phyloP scores from a whole-genome alignment of 2,113 vertebrate species.

The Zosterops pallidus region DNA sequence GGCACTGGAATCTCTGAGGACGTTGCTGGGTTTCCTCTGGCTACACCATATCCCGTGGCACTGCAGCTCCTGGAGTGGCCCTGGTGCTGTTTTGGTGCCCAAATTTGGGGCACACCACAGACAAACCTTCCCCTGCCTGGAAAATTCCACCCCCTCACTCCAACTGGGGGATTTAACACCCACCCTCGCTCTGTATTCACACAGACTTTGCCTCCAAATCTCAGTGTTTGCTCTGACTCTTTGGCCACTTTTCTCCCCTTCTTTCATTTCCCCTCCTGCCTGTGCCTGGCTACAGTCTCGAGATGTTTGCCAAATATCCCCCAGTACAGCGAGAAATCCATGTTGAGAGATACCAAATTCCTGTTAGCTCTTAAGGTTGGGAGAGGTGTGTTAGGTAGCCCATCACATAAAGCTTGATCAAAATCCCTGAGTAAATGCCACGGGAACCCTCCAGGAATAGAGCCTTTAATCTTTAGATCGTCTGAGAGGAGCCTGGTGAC shows the following conservation, averaged over 20 bases:
- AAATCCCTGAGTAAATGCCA: slow-evolving; percentile 72
- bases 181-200: background rate
- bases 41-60: fast-evolving
- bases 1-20: background rate
- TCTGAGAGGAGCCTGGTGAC: slow-evolving; percentile 59
- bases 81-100: background rate
- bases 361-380: slow-evolving; percentile 60
- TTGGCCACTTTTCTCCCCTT: background rate
- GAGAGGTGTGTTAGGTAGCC: slow-evolving; percentile 65
- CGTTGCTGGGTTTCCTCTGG: fast-evolving
- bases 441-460: slow-evolving; percentile 64
- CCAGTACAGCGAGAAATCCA: slow-evolving; percentile 44
- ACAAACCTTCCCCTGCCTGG: fast-evolving
- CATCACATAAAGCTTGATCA: slow-evolving; percentile 56
- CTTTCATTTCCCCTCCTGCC: slow-evolving; percentile 12
- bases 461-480: slow-evolving; percentile 61
- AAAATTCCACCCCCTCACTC: background rate
- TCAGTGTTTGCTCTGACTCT: slow-evolving; percentile 38
- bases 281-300: slow-evolving; percentile 39
- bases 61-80: background rate
- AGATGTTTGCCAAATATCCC: slow-evolving; percentile 65
- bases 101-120: fast-evolving
- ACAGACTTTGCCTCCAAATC: background rate
- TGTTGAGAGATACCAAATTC: slow-evolving; percentile 52
- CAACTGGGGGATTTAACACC: background rate